Base-by-base conservation (phyloP, 2,113 vertebrate species). In the Neotragus pygmaeus region DNA sequence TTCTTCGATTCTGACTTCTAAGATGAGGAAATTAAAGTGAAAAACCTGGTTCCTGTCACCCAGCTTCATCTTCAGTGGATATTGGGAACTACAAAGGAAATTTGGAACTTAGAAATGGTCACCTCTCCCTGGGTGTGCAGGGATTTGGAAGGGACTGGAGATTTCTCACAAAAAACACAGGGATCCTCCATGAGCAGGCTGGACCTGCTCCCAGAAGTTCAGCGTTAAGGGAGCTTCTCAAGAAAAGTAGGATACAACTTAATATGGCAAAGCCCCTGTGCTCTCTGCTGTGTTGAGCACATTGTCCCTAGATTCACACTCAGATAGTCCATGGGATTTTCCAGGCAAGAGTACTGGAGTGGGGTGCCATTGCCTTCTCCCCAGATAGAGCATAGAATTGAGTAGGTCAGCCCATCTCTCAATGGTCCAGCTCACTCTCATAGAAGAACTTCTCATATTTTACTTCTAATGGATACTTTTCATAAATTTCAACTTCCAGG, bases 161-260 rank as follows among this genome's bases (percentile, higher is more conserved):
- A 55, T 33, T 91, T 81, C 88, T 30, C 43, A 62, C 3, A 62
- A 90, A 33, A 49, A 88, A 58, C 43, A 19, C 73, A 70, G 3
- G 21, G 2, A 13, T 3, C 1, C 1, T 47, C 5, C 8, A 0
- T 4, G 7, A 10, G 47, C 7, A 70, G 27, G 4, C 25, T 45
- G 78, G 36, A 39, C 28, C 2, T 49, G 9, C 47, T 88, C 2
- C 36, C 2, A 28, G 17, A 78, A 64, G 16, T 19, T 36, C 13
- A 43, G 86, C 45, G 7, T 47, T n/a, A 47, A 94, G 43, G 7
- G 53, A 87, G 30, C 9, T 9, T 94, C 47, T 88, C 15, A 27
- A 66, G 10, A 77, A 86, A 95, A 27, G 14, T 14, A 82, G 27
- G 28, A 9, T 28, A 57, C 11, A 66, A 55, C 10, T 81, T 30